A percentile compares a stretch with the other conserved stretches of the same genome.
Conservation (phyloP, 2,888 invertebrate species). For the Heliconius aoede region DNA sequence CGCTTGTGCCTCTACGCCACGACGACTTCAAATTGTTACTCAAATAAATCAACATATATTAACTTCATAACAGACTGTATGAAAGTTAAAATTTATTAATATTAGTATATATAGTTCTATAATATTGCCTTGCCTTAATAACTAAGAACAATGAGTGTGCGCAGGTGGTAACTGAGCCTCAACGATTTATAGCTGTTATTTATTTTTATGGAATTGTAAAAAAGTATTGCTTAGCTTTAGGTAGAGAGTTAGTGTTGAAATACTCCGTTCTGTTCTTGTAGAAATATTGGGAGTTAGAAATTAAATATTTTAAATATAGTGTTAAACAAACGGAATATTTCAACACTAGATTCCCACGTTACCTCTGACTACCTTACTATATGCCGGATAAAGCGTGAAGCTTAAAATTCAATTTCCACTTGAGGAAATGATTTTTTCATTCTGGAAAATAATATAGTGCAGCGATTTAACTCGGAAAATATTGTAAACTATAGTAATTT, state of each 20-base stretch:
- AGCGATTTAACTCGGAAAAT: neutral
- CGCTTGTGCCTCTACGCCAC: too few relatives aligned
- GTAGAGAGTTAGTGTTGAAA: neutral
- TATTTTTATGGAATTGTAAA: slow-evolving; percentile 2
- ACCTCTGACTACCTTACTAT: neutral
- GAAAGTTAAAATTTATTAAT: slow-evolving; percentile 16
- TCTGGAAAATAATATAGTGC: too few relatives aligned
- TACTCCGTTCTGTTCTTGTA: neutral
- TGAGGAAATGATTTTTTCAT: too few relatives aligned
- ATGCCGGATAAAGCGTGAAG: neutral
- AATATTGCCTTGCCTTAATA: slow-evolving; percentile 10
- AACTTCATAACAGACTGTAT: neutral
- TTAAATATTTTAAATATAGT: too few relatives aligned
- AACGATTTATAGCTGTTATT: slow-evolving; percentile 20
- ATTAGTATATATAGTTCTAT: slow-evolving; percentile 17
- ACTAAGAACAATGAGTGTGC: slow-evolving; percentile 14
- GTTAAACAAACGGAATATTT: neutral
- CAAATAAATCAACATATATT: slow-evolving; percentile 2
- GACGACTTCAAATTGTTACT: neutral
- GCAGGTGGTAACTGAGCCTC: slow-evolving; percentile 20
- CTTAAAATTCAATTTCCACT: too few relatives aligned
- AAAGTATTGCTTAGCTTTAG: too few relatives aligned
- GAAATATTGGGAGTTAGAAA: neutral
- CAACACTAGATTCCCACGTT: neutral
- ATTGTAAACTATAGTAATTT: neutral